Evolutionary conservation across 2,797 vertebrate genomes (phyloP).

Genomic region (Erpetoichthys calabaricus): DNA sequence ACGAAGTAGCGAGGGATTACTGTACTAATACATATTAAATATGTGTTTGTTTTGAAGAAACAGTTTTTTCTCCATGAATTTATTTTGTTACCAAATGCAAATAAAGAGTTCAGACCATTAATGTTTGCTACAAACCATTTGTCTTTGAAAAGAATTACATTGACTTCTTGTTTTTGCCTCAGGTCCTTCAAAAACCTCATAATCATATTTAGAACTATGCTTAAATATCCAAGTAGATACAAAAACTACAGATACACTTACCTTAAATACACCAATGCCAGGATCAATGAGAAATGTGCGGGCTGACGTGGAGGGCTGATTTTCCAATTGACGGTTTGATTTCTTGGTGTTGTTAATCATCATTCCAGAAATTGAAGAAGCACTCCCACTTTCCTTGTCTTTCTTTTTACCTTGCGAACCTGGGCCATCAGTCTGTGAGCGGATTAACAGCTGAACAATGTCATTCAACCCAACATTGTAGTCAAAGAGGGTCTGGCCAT

Average conservation of each 20-base stretch:
- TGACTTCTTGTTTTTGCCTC: no score
- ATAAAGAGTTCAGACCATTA: neutral
- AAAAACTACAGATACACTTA: constrained; percentile 27
- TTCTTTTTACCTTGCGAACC: constrained; percentile 53
- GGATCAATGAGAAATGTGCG: constrained; percentile 66
- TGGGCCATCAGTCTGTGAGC: constrained; percentile 71
- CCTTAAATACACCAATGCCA: constrained; percentile 87
- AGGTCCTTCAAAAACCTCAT: neutral
- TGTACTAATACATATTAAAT: no score
- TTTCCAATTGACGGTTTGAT: constrained; percentile 42
- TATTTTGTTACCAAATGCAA: neutral
- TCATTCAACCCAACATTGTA: constrained; percentile 97
- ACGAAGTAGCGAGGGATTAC: no score
- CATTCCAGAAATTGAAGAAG: constrained; percentile 24
- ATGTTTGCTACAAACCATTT: neutral
- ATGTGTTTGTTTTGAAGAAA: no score
- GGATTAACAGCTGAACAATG: constrained; percentile 92
- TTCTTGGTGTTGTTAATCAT: constrained; percentile 62
- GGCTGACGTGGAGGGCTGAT: constrained; percentile 73
- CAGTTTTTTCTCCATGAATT: neutral
- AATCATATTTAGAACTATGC: no score
- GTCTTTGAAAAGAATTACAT: no score
- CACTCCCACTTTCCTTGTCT: constrained; percentile 40
- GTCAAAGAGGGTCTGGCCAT: constrained; percentile 95
- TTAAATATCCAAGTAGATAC: no score